A percentile compares a stretch with the other conserved stretches of the same genome.
Evolutionary conservation across 2,888 invertebrate genomes (phyloP).

Genomic region (Ernsta delagoae): DNA sequence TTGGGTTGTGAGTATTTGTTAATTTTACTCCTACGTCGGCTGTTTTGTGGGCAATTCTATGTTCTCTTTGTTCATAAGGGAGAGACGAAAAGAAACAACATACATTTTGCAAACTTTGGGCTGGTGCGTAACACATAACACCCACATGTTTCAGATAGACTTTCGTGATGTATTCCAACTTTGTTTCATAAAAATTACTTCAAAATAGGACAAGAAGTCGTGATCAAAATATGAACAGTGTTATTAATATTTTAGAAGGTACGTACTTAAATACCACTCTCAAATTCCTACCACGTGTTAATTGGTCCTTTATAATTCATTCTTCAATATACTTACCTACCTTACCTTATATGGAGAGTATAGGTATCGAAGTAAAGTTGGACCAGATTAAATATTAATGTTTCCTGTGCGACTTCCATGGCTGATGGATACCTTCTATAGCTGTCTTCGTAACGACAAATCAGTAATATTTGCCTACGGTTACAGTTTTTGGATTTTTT

Average conservation of each 20-base stretch:
- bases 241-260: background rate
- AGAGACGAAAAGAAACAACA: slow-evolving; percentile 1
- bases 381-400: background rate
- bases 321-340: too few species aligned
- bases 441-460: background rate
- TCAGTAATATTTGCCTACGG: background rate
- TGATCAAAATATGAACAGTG: background rate
- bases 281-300: background rate
- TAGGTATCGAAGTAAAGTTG: too few species aligned
- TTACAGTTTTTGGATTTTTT: background rate
- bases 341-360: too few species aligned
- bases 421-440: background rate
- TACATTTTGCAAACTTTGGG: slow-evolving; percentile 3
- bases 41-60: background rate
- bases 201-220: background rate
- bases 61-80: background rate
- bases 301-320: too few species aligned
- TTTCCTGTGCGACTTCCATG: background rate
- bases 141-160: background rate
- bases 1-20: background rate
- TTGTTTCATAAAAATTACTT: background rate
- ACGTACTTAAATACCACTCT: too few species aligned
- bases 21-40: background rate
- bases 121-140: background rate
- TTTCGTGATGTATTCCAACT: background rate